Conservation (phyloP, 2,888 invertebrate species). For the Emmelina monodactyla region DNA sequence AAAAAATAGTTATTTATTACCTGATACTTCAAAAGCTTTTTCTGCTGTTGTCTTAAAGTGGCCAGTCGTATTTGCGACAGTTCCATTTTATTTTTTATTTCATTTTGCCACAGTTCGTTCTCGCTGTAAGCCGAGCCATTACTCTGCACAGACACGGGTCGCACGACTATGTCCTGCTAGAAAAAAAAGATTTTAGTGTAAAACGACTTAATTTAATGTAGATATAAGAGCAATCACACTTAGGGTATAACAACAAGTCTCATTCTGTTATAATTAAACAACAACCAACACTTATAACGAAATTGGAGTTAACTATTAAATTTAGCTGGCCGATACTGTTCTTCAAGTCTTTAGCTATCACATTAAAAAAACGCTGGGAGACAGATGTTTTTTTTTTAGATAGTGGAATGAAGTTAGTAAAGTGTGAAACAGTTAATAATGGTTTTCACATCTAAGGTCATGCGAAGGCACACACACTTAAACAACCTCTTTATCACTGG, state of each 20-base stretch:
- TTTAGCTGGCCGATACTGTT: too few species aligned
- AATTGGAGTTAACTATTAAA: too few species aligned
- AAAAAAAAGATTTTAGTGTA: constrained; percentile 16
- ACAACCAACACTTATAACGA: too few species aligned
- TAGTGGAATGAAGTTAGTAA: not conserved
- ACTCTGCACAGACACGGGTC: constrained; percentile 57
- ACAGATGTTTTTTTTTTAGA: too few species aligned
- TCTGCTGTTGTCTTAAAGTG: constrained; percentile 68
- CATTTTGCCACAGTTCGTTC: constrained; percentile 63
- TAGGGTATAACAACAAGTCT: too few species aligned
- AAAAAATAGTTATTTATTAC: constrained; percentile 19
- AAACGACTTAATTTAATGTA: too few species aligned
- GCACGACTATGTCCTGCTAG: constrained; percentile 48
- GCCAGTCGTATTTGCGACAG: constrained; percentile 66
- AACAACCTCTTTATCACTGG: too few species aligned
- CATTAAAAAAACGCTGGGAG: too few species aligned
- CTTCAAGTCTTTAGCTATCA: too few species aligned
- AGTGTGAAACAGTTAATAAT: not conserved
- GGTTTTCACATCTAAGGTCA: constrained; percentile 21
- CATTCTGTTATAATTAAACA: too few species aligned
- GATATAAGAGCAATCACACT: too few species aligned
- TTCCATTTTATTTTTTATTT: constrained; percentile 69
- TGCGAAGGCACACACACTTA: constrained; percentile 38
- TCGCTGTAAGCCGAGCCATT: constrained; percentile 59
- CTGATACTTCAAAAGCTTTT: constrained; percentile 54